Percentiles rank a stretch among this genome's conserved stretches.
Conservation (phyloP, 2,888 invertebrate genomes). For the Rotaria socialis region DNA sequence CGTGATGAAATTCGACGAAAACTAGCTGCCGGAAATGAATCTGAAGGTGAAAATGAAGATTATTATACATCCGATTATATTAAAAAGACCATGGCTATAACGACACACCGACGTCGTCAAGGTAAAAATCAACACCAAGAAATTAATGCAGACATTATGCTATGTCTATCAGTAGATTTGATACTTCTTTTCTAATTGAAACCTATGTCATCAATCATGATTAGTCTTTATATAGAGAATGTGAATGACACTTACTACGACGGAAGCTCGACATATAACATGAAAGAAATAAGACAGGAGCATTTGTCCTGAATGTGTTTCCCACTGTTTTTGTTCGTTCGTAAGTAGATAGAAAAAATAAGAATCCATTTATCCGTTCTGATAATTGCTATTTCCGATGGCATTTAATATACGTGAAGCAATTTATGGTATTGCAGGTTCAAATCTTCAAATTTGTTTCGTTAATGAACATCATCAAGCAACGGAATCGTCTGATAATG, state of each 20-base stretch:
- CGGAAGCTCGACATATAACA: not conserved
- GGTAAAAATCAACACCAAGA: not conserved
- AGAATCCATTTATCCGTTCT: constrained; percentile 69
- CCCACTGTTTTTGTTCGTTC: constrained; percentile 46
- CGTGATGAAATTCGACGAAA: constrained; percentile 82
- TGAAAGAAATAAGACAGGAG: not conserved
- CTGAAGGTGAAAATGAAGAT: constrained; percentile 52
- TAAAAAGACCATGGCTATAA: constrained; percentile 21
- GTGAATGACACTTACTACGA: not conserved
- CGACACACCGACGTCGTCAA: constrained; percentile 40
- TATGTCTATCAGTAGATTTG: not conserved
- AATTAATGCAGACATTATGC: not conserved
- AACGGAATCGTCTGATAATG: not conserved
- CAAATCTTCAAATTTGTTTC: constrained; percentile 89
- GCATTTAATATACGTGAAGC: not conserved
- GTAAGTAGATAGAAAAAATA: constrained; percentile 68
- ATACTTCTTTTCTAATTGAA: not conserved
- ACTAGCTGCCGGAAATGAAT: constrained; percentile 64
- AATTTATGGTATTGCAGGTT: constrained; percentile 60
- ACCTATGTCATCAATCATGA: constrained; percentile 26
- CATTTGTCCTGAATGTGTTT: not conserved
- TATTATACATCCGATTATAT: constrained; percentile 43
- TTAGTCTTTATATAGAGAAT: not conserved
- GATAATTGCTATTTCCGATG: constrained; percentile 71
- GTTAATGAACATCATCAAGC: constrained; percentile 70